Base-by-base conservation (phyloP, 1,140 invertebrate genomes). In the Drosophila pachea region DNA sequence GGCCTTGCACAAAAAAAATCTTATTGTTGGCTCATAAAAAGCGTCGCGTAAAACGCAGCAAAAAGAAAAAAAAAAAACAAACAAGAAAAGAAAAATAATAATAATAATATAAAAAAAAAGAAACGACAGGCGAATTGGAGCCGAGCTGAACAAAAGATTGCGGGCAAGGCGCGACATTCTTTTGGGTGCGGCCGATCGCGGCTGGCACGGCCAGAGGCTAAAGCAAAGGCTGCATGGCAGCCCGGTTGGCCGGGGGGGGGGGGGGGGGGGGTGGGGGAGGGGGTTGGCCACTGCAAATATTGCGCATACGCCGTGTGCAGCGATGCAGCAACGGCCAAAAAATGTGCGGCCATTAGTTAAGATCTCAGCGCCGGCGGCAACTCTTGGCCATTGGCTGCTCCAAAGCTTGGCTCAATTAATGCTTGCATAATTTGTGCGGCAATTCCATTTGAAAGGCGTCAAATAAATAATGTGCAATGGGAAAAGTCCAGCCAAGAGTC, bases 1-100 rank as follows among this genome's bases (percentile, higher is more conserved):
- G 67, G 67, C 67, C 67, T 69, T 69, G 67, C 61, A 47, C 12
- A 54, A 62, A 69, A 69, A 69, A 69, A 69, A 64, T 68, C 61
- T 65, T 56, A 64, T 64, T 69, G 67, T 69, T 69, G 52, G 45
- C 61, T 58, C 53, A 50, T 68, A 68, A 68, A 68, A 49, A 63
- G 45, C 52, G 53, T 38, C 62, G 62, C 62, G 52, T 53, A 48
- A 68, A 66, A 62, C 56, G 45, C 43, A 43, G 14, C 32, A 56
- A 58, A 33, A 66, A 66, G 42, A 36, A 50, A 32, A 43, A 62
- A 47, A 54, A 4, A 12, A 31, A 48, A 49, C n/a, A 55, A 49
- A 35, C 14, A 22, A 12, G 40, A 32, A 61, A 36, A 43, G 22
- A 22, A 22, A 22, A 22, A 22, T 22, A 22, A 22, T 22, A 22